Evolutionary conservation across 2,888 invertebrate species (phyloP).

Genomic region (Dryomyza anilis): DNA sequence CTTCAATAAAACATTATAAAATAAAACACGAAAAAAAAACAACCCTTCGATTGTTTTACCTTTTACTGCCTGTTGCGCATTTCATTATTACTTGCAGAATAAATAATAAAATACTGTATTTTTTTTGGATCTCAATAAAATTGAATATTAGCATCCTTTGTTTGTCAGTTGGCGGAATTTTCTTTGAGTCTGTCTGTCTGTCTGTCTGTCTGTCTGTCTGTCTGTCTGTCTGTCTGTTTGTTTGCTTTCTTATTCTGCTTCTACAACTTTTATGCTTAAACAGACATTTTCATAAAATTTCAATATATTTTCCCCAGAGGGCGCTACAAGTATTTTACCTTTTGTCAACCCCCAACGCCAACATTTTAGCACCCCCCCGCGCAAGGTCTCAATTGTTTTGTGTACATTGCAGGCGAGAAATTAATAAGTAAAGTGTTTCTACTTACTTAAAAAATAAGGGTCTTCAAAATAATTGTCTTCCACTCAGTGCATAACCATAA

Average conservation of each 20-base stretch:
- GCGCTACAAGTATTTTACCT: constrained; percentile 5
- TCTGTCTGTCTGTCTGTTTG: not conserved
- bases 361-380: not conserved
- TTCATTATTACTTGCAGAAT: not conserved
- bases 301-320: not conserved
- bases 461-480: constrained; percentile 1
- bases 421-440: constrained; percentile 12
- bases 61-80: constrained; percentile 3
- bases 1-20: not conserved
- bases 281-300: not conserved
- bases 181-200: not conserved
- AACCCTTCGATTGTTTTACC: too few species aligned
- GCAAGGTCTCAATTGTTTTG: not conserved
- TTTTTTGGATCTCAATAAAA: too few species aligned
- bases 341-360: not conserved
- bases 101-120: constrained; percentile 2
- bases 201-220: not conserved
- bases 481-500: too few species aligned
- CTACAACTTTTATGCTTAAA: not conserved
- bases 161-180: too few species aligned
- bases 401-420: constrained; percentile 1
- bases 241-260: not conserved
- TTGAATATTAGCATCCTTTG: too few species aligned
- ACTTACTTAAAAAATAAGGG: constrained; percentile 2
- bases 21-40: too few species aligned